Conservation (phyloP, 2,797 vertebrate genomes). For the Adrianichthys oophorus region DNA sequence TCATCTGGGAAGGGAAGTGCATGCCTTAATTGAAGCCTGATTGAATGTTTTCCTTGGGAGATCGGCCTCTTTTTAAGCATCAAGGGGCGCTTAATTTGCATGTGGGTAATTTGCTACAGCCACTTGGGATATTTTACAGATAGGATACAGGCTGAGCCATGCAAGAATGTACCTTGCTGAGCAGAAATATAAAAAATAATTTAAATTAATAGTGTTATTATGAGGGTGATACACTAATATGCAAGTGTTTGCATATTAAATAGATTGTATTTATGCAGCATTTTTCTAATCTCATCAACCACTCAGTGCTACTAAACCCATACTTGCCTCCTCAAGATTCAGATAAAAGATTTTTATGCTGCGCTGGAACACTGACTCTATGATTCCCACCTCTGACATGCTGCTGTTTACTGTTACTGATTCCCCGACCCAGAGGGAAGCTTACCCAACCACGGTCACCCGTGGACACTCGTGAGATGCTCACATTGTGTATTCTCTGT, state of each 20-base stretch:
- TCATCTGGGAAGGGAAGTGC: slow-evolving; percentile 51
- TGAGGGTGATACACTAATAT: slow-evolving; percentile 5
- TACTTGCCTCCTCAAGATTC: too few species aligned
- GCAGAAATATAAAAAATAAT: slow-evolving; percentile 6
- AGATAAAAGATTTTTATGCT: too few species aligned
- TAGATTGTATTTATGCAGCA: neutral
- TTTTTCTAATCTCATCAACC: too few species aligned
- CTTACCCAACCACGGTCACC: slow-evolving; percentile 48
- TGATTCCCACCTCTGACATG: slow-evolving; percentile 25
- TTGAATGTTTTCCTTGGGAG: slow-evolving; percentile 58
- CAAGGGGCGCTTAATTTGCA: slow-evolving; percentile 43
- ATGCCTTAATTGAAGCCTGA: slow-evolving; percentile 63
- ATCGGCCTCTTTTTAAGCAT: slow-evolving; percentile 52
- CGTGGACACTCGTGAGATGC: slow-evolving; percentile 33
- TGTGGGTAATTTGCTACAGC: slow-evolving; percentile 52
- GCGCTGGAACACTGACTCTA: slow-evolving; percentile 20
- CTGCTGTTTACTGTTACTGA: slow-evolving; percentile 33
- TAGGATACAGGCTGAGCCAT: slow-evolving; percentile 13
- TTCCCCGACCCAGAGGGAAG: slow-evolving; percentile 28
- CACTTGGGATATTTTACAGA: slow-evolving; percentile 33
- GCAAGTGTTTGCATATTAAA: slow-evolving; percentile 17
- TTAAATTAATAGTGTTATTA: slow-evolving; percentile 13
- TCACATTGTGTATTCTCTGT: slow-evolving; percentile 47
- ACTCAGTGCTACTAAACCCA: too few species aligned
- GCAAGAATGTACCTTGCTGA: neutral